Base-by-base conservation (phyloP, 2,888 invertebrate species). In the Melanotus villosus region DNA sequence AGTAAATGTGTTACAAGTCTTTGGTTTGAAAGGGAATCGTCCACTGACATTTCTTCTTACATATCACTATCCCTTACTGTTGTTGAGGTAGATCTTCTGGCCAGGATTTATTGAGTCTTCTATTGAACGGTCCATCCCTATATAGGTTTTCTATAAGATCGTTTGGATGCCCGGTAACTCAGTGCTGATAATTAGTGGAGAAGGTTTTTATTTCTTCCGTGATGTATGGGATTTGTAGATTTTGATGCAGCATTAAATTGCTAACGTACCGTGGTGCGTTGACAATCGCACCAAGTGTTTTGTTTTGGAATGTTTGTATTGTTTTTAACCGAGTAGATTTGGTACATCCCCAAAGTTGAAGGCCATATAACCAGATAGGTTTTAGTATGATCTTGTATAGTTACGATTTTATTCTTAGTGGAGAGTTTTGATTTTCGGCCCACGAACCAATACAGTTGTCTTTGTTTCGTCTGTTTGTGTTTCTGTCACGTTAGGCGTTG, bases 201-300 rank as follows among this genome's bases (percentile, higher is more conserved):
- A 38, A 3, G 26, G 38, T 38, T 12, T 38, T 38, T 12, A 38
- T 38, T 38, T 12, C 38, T 38, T 38, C 38, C 14, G 38, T 38
- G 38, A 38, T 38, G 38, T 38, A 38, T 38, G 38, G 38, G 38
- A 38, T 38, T n/a, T 38, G n/a, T 14, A 38, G 38, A n/a, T 38
- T 4, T 38, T 38, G 38, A 14, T 38, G 38, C 38, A 38, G 38
- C 38, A 38, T 38, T 38, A 38, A 14, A 38, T n/a, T 38, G 38
- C 38, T 38, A 14, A 38, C 14, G 38, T 38, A 38, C 38, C n/a
- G 10, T 38, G 38, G 38, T 38, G 38, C 38, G 38, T 38, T 38
- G 3, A 38, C 38, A 38, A 38, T 38, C 38, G n/a, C 38, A 38
- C 38, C 5, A 38, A 38, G 38, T 12, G 38, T 38, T 38, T 38